Evolutionary conservation across 2,113 vertebrate species (phyloP), one percentile per base, ranked within the genome.

Genomic region (Notothenia coriiceps): DNA sequence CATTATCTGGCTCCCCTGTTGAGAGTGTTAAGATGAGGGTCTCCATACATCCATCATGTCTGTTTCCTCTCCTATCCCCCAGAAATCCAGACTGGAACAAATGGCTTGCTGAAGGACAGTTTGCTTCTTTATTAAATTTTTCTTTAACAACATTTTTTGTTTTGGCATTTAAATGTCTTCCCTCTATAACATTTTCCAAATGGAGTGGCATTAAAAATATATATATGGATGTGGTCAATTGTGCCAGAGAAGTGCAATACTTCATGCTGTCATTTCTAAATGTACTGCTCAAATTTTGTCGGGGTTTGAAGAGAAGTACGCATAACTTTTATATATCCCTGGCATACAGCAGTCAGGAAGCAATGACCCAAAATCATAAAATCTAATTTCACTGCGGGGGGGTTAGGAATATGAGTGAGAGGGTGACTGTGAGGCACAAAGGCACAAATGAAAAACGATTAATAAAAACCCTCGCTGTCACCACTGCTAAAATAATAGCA

Each of bases 1-100:
- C 64, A 83, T 91, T 81, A 90, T 83, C 76, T 60, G 20, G 43
- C 63, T 49, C 80, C 85, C 91, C 86, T 74, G 75, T 87, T 79
- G 87, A 54, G 82, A 63, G 74, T 46, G 85, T 68, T 80, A 83
- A 66, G 64, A 83, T 71, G 77, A 87, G 60, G 65, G 52, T 79
- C 59, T 33, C 22, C 18, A 33, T 50, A 62, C 79, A 87, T 89
- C 67, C 80, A 81, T 86, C 79, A 84, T 62, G 69, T 81, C 33
- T 1, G 17, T 35, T 76, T 64, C 44, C 56, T 65, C 12, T 40
- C 64, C 72, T 52, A 15, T 62, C 66, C 57, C 50, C 65, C 22
- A 46, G 2, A 65, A 50, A 68, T 75, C 20, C 12, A 74, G 14
- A 63, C 61, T 71, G 22, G 10, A 65, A 43, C 46, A 75, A 76